These are phyloP conservation scores for Eremobia ochroleuca DNA, from an alignment of 2,888 invertebrate genomes.

Conservation along the genomic window DNA sequence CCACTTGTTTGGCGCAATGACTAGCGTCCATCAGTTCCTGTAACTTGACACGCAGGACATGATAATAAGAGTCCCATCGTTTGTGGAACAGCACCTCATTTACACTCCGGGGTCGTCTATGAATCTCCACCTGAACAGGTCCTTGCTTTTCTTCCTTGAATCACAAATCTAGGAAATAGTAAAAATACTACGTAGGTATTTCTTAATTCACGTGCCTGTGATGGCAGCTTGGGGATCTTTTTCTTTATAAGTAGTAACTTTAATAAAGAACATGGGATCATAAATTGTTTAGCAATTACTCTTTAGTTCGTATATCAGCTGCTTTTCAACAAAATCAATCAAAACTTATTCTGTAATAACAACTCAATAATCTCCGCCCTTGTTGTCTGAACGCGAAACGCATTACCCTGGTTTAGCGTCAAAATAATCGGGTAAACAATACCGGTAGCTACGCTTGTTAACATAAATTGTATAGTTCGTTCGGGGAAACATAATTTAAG, in stretches of 20 bases:
- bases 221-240: not conserved
- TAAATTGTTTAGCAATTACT: not conserved
- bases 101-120: too few relatives aligned
- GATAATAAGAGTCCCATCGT: too few relatives aligned
- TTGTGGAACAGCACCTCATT: too few relatives aligned
- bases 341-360: conserved; percentile 30
- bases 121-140: too few relatives aligned
- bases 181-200: too few relatives aligned
- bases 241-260: not conserved
- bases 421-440: conserved; percentile 36
- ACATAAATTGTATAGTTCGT: not conserved
- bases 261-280: not conserved
- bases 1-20: too few relatives aligned
- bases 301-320: not conserved
- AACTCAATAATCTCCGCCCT: conserved; percentile 42
- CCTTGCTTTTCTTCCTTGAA: too few relatives aligned
- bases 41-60: too few relatives aligned
- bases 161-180: too few relatives aligned
- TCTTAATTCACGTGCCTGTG: not conserved
- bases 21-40: too few relatives aligned
- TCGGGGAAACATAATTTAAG: not conserved
- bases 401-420: conserved; percentile 43
- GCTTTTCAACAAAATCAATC: conserved; percentile 33
- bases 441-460: not conserved
- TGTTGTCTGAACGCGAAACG: conserved; percentile 34